These are phyloP conservation scores for Neodiprion fabricii DNA, from an alignment of 1,140 invertebrate species.

Conservation along the genomic window DNA sequence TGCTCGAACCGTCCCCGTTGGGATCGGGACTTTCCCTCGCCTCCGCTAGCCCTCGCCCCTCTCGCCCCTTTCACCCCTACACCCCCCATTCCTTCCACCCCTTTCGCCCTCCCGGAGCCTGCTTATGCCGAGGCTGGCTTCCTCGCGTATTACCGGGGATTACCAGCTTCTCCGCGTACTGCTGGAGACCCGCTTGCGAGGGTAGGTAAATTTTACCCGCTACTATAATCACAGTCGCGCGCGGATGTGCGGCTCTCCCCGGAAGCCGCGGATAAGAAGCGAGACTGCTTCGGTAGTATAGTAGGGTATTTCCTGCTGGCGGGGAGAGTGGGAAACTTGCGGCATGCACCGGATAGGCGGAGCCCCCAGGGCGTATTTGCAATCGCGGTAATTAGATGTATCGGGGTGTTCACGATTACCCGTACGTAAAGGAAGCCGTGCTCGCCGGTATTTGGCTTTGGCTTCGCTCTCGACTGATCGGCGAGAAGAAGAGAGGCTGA, in stretches of 20 bases:
- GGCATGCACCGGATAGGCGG: no score
- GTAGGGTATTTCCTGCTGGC: background rate
- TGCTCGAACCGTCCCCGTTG: background rate
- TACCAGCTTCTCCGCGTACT: slow-evolving; percentile 4
- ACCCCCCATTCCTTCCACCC: background rate
- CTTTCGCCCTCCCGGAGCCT: background rate
- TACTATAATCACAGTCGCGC: background rate
- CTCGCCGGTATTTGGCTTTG: no score
- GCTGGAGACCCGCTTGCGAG: background rate
- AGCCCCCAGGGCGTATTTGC: no score
- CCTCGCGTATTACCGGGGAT: slow-evolving; percentile 15
- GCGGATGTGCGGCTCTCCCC: no score
- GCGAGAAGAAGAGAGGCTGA: no score
- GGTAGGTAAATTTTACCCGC: background rate
- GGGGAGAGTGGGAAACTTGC: background rate
- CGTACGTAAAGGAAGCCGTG: no score
- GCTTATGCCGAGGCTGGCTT: slow-evolving; percentile 11
- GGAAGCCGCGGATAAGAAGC: slow-evolving; percentile 4
- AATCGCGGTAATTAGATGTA: no score
- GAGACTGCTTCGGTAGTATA: background rate
- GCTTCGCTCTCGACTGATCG: no score
- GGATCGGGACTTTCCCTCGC: background rate
- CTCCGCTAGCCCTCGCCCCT: background rate
- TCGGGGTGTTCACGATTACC: no score
- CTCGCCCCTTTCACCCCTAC: background rate